Conservation (phyloP, 1,140 invertebrate species). For the Melipona quadrifasciata region DNA sequence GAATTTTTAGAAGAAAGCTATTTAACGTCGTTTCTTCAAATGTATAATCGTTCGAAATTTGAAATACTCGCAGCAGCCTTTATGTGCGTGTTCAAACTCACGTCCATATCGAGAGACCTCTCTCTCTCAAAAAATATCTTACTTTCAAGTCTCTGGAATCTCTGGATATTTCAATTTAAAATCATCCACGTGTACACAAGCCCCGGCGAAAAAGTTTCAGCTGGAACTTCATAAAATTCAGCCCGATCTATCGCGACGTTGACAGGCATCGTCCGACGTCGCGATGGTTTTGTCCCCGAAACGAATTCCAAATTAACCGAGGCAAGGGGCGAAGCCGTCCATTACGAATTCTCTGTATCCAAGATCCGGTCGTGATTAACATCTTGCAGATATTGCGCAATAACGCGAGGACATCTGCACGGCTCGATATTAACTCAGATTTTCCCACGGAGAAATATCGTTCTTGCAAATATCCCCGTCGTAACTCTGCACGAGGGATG, state of each 20-base stretch:
- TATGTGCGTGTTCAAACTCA: too few relatives aligned
- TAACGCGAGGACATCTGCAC: slow-evolving; percentile 68
- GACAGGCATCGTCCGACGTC: neutral
- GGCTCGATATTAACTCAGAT: slow-evolving; percentile 69
- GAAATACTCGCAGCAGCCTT: too few relatives aligned
- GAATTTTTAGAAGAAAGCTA: neutral
- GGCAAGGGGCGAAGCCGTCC: neutral
- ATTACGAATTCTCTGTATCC: slow-evolving; percentile 4
- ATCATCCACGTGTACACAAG: too few relatives aligned
- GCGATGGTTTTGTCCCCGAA: neutral
- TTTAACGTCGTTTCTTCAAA: neutral
- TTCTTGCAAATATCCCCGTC: slow-evolving; percentile 60
- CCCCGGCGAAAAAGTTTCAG: neutral
- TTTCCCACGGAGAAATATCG: slow-evolving; percentile 55
- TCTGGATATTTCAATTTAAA: neutral
- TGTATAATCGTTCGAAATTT: neutral
- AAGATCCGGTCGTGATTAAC: slow-evolving; percentile 66
- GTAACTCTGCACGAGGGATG: slow-evolving; percentile 13
- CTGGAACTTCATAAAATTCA: neutral
- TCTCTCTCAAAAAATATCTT: too few relatives aligned
- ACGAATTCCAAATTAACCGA: neutral
- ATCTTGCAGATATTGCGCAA: slow-evolving; percentile 71
- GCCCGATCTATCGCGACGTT: neutral
- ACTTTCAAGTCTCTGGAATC: too few relatives aligned
- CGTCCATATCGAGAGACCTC: too few relatives aligned